Evolutionary conservation across 2,797 vertebrate species (phyloP), one percentile per base, ranked within the genome.

Genomic region (Neosilurus mollespiculum): DNA sequence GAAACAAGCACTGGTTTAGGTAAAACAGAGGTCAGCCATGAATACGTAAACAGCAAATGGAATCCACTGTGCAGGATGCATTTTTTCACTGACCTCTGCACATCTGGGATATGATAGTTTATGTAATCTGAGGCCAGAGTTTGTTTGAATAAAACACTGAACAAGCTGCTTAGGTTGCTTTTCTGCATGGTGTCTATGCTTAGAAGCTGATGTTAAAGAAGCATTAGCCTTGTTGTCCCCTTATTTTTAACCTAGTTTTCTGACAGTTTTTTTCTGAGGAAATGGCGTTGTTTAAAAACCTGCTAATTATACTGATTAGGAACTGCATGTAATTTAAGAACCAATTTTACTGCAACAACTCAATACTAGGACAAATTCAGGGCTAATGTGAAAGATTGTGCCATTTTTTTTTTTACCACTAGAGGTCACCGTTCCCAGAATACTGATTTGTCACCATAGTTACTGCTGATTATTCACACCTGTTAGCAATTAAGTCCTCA

Each of bases 111-210:
- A 80, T 81, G 51, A 76, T 62, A 30, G 69, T 64, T 80, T 84
- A 67, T 80, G 82, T 77, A 86, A 87, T 84, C 82, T 70, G 69
- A 84, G 80, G 80, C 82, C 82, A 83, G 72, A 81, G 80, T 77
- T 59, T 83, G 54, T 77, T 83, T 88, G 78, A 86, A 88, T 88
- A 85, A 86, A 88, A 85, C 81, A 86, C 79, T 66, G 56, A 56
- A 64, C 76, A 61, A 59, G 56, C 51, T 70, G 59, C 79, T 83
- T 49, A 64, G 67, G 78, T 78, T 86, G 78, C 73, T 83, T 62
- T 85, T 81, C 66, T 34, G 12, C 76, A 78, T 30, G 7, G 54
- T 49, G 70, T 86, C 78, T 79, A 62, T 59, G 56, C 20, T 70
- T 49, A 54, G 24, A 73, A 53, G 80, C 80, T 24, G 66, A 69